These are phyloP conservation scores for Lates calcarifer DNA, from an alignment of 2,113 vertebrate species.

Conservation along the genomic window DNA sequence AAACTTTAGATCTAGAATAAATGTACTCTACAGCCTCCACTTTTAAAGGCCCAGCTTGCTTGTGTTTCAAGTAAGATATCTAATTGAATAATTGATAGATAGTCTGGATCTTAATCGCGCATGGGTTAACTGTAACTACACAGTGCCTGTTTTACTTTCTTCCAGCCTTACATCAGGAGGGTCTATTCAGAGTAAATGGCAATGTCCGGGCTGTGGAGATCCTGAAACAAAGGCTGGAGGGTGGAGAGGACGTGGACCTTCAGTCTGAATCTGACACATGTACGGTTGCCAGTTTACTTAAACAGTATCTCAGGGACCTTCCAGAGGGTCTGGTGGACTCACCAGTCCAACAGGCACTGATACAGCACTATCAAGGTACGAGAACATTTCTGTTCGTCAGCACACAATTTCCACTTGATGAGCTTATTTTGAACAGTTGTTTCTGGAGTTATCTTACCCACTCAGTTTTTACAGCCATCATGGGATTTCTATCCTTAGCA, in stretches of 20 bases:
- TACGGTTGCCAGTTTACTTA: conserved; percentile 92
- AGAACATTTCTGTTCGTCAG: neutral
- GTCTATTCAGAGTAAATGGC: conserved; percentile 93
- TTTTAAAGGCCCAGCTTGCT: neutral
- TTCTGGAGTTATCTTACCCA: neutral
- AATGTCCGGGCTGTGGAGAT: conserved; percentile 89
- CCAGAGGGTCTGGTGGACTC: conserved; percentile 88
- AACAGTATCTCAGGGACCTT: conserved; percentile 91
- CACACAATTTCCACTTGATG: neutral
- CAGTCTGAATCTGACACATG: conserved; percentile 84
- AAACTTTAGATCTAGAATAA: neutral
- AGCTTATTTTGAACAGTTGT: neutral
- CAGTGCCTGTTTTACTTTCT: conserved; percentile 20
- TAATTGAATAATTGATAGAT: neutral
- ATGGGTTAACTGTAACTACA: neutral
- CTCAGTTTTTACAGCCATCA: neutral
- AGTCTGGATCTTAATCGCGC: neutral
- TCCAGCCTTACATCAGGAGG: conserved; percentile 92
- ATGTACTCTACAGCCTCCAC: no score
- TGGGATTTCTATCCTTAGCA: neutral
- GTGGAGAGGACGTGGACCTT: conserved; percentile 84
- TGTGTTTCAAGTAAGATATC: neutral
- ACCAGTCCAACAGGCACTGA: conserved; percentile 83
- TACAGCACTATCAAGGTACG: conserved; percentile 88
- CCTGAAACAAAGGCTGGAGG: conserved; percentile 87